Percentiles rank a stretch among this genome's conserved stretches.
These are phyloP conservation scores for Polypterus bichir DNA, from an alignment of 2,113 vertebrate genomes.

Conservation along the genomic window DNA sequence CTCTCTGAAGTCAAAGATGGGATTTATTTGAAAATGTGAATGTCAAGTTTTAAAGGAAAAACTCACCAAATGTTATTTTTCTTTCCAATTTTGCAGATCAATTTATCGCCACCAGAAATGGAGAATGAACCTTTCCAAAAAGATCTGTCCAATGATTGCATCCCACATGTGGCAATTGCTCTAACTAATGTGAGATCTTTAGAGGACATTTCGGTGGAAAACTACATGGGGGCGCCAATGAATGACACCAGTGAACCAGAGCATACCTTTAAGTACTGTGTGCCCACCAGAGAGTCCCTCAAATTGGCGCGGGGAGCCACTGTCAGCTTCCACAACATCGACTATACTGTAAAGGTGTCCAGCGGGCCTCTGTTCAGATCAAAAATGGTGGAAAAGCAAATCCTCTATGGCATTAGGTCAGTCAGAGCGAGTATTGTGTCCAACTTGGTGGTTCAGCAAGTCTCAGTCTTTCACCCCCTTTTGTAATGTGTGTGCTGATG, in stretches of 20 bases:
- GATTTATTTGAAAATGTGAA: no score
- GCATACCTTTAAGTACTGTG: slow-evolving; percentile 20
- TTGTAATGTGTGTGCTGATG: no score
- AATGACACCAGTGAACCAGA: slow-evolving; percentile 16
- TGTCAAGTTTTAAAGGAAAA: no score
- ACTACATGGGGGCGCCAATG: slow-evolving; percentile 19
- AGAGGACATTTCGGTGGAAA: slow-evolving; percentile 5
- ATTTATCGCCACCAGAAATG: slow-evolving; percentile 18
- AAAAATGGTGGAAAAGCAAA: slow-evolving; percentile 36
- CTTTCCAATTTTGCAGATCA: no score
- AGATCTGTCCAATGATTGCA: slow-evolving; percentile 10
- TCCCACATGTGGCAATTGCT: slow-evolving; percentile 21
- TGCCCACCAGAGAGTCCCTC: slow-evolving; percentile 33
- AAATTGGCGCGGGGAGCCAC: slow-evolving; percentile 31
- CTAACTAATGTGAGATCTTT: slow-evolving; percentile 14
- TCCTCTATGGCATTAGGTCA: slow-evolving; percentile 39
- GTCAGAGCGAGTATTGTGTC: slow-evolving; percentile 9
- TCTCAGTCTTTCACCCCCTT: no score
- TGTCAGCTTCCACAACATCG: slow-evolving; percentile 42
- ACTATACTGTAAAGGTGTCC: slow-evolving; percentile 30
- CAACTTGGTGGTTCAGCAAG: no score
- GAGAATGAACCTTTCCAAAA: slow-evolving; percentile 22
- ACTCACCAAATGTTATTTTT: no score
- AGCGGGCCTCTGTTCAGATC: slow-evolving; percentile 26
- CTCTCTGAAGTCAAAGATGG: no score